Conservation (phyloP, 1,140 invertebrate genomes). For the Cryptotermes secundus region DNA sequence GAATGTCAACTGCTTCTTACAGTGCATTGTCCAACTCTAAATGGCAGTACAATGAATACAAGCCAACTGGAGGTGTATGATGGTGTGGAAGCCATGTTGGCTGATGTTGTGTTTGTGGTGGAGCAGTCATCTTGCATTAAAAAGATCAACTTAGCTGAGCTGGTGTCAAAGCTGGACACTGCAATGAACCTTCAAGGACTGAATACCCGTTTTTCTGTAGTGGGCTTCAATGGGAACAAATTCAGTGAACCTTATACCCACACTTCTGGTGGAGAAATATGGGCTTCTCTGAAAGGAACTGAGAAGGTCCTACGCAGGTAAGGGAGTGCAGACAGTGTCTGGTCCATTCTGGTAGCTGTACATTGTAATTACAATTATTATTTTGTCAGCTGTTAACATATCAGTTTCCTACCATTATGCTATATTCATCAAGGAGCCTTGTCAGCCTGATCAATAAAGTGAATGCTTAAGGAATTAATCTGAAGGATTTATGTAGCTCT, state of each 20-base stretch:
- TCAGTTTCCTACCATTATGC: too few relatives aligned
- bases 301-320: constrained; percentile 36
- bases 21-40: constrained; percentile 45
- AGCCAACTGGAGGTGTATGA: constrained; percentile 44
- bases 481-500: too few relatives aligned
- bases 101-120: constrained; percentile 57
- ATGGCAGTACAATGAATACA: constrained; percentile 42
- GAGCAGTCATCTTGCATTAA: constrained; percentile 50
- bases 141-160: constrained; percentile 34
- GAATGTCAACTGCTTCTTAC: constrained; percentile 27
- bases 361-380: constrained; percentile 32
- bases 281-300: constrained; percentile 37
- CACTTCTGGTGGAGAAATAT: constrained; percentile 51
- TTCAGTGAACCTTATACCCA: constrained; percentile 44
- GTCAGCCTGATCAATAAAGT: too few relatives aligned
- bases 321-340: not conserved
- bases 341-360: too few relatives aligned
- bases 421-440: too few relatives aligned
- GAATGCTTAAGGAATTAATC: too few relatives aligned
- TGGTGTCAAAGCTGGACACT: constrained; percentile 44
- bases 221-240: constrained; percentile 52
- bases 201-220: constrained; percentile 51
- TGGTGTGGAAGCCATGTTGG: constrained; percentile 43
- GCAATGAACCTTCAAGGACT: constrained; percentile 45
- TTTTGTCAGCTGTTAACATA: too few relatives aligned